phyloP scores from a whole-genome alignment of 2,113 vertebrate genomes.

The Halcyon malimbica region DNA sequence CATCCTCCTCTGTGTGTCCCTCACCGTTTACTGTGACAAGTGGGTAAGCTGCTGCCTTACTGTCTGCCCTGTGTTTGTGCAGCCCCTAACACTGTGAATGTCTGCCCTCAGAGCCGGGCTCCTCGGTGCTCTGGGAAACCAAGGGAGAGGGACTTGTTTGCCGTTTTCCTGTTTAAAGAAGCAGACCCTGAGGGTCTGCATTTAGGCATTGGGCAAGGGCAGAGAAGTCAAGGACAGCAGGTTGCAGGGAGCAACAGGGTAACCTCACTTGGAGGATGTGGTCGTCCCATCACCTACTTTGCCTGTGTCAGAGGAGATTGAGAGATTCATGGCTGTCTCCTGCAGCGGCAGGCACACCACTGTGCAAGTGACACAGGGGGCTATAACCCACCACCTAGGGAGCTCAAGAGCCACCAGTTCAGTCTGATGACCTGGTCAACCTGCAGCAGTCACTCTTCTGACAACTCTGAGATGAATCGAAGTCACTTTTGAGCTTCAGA shows the following conservation, averaged over 20 bases:
- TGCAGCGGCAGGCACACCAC: background rate
- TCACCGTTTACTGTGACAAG: background rate
- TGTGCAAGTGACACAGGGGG: fast-evolving
- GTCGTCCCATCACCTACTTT: background rate
- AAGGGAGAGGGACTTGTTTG: background rate
- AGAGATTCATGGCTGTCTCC: background rate
- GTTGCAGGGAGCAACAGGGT: background rate
- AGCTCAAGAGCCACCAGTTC: background rate
- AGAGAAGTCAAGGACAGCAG: background rate
- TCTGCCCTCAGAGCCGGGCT: fast-evolving
- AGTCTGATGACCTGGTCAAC: background rate
- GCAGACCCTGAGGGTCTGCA: background rate
- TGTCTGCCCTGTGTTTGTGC: background rate
- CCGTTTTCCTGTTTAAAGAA: background rate
- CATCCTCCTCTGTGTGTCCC: background rate
- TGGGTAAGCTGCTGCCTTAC: no score
- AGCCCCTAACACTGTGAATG: fast-evolving
- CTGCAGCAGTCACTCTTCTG: background rate
- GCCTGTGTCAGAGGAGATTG: background rate
- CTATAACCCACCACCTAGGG: background rate
- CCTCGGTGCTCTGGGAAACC: fast-evolving
- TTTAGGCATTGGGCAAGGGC: background rate
- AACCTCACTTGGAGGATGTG: background rate
- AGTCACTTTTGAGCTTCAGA: background rate
- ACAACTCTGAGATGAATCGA: background rate